Conservation (phyloP, 2,113 vertebrate species). For the Pseudopodoces humilis region DNA sequence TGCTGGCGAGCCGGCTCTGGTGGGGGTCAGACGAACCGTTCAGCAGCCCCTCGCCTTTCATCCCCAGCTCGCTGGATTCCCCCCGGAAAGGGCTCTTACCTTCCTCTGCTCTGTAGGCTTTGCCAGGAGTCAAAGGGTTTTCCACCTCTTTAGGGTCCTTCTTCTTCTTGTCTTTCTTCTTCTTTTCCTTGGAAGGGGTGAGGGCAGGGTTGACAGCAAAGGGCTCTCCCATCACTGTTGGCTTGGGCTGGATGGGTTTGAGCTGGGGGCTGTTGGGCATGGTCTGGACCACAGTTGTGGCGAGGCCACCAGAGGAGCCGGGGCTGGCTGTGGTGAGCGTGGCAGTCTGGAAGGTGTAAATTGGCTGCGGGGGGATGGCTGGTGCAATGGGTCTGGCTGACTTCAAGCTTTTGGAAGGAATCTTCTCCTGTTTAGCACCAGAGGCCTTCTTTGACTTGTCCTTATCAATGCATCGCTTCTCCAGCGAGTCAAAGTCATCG, state of each 20-base stretch:
- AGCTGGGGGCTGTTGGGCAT: conserved; percentile 95
- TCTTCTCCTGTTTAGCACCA: conserved; percentile 86
- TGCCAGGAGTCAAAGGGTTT: conserved; percentile 88
- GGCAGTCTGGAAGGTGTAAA: conserved; percentile 86
- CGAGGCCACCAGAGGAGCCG: conserved; percentile 79
- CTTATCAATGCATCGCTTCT: conserved; percentile 85
- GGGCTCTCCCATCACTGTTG: conserved; percentile 89
- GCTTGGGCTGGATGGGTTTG: conserved; percentile 94
- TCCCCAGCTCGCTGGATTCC: conserved; percentile 78
- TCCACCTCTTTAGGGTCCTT: conserved; percentile 92
- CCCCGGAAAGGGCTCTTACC: conserved; percentile 92
- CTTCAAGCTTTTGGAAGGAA: conserved; percentile 91
- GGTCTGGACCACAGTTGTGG: conserved; percentile 87
- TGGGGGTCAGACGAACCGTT: conserved; percentile 93
- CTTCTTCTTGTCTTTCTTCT: conserved; percentile 99
- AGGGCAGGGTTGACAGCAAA: conserved; percentile 84
- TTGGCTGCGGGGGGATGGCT: conserved; percentile 84
- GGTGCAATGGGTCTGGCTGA: conserved; percentile 87
- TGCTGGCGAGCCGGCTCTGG: conserved; percentile 96
- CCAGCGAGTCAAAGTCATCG: conserved; percentile 87
- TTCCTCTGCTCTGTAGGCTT: conserved; percentile 87
- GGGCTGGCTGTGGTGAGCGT: conserved; percentile 88
- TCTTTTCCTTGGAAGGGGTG: conserved; percentile 94
- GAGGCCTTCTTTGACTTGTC: conserved; percentile 87
- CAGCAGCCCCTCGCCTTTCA: conserved; percentile 87